These are phyloP conservation scores for Cephus nigrinus DNA, from an alignment of 2,888 invertebrate genomes.

Conservation along the genomic window DNA sequence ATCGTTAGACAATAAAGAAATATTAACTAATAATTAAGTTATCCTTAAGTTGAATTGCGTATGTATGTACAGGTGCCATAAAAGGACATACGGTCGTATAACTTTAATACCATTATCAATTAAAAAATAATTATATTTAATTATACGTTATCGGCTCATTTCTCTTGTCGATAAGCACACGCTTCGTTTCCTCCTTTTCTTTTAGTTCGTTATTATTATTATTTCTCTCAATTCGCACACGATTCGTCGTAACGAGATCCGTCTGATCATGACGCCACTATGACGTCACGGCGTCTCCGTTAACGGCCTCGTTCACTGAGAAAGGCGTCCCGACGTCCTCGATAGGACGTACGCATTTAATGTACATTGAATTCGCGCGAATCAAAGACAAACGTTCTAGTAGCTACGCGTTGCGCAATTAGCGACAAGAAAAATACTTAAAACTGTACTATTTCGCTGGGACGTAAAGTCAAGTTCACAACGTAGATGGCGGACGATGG, in stretches of 20 bases:
- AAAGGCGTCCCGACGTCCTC: not conserved
- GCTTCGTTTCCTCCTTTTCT: conserved; percentile 15
- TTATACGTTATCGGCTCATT: conserved; percentile 20
- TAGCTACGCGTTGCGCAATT: no score
- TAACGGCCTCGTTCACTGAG: not conserved
- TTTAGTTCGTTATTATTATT: not conserved
- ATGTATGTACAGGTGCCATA: conserved; percentile 32
- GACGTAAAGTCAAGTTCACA: not conserved
- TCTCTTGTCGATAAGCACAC: conserved; percentile 21
- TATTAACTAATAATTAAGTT: conserved; percentile 27
- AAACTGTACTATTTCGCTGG: no score
- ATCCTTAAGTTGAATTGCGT: conserved; percentile 28
- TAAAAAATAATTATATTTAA: conserved; percentile 30
- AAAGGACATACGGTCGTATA: conserved; percentile 25
- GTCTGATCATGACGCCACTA: conserved; percentile 23
- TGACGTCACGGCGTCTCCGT: not conserved
- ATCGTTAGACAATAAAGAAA: conserved; percentile 34
- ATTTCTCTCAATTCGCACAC: conserved; percentile 34
- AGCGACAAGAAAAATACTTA: no score
- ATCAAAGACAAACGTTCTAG: no score
- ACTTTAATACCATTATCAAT: conserved; percentile 22
- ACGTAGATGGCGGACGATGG: not conserved
- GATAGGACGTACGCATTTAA: not conserved
- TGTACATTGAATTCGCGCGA: not conserved
- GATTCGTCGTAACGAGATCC: conserved; percentile 32